A percentile compares a stretch with the other conserved stretches of the same genome.
Evolutionary conservation across 2,888 invertebrate species (phyloP).

Genomic region (Pseudococcus longispinus): DNA sequence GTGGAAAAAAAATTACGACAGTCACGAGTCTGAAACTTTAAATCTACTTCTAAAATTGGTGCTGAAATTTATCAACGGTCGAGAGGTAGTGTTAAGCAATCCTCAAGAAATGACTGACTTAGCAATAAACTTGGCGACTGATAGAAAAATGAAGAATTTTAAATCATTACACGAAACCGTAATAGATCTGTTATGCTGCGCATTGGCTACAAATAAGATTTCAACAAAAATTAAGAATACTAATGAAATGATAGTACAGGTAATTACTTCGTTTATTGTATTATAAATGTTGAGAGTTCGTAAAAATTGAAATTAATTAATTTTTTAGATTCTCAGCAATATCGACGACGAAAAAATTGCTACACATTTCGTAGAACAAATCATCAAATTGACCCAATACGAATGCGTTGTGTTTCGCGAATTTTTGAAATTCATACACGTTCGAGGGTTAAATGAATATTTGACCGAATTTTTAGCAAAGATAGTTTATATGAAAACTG

Average conservation of each 20-base stretch:
- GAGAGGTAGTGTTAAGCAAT: not conserved
- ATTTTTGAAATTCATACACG: not conserved
- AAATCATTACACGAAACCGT: not conserved
- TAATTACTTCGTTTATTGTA: not conserved
- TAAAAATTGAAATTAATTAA: not conserved
- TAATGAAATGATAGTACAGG: slow-evolving; percentile 14
- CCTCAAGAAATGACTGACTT: slow-evolving; percentile 38
- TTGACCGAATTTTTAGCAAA: slow-evolving; percentile 24
- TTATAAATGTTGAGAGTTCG: not conserved
- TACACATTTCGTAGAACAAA: slow-evolving; percentile 26
- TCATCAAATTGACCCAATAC: not conserved
- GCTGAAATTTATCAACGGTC: slow-evolving; percentile 1
- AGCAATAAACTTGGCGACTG: not conserved
- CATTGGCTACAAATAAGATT: not conserved
- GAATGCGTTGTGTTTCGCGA: slow-evolving; percentile 43
- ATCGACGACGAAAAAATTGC: slow-evolving; percentile 24
- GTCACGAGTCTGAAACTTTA: not conserved
- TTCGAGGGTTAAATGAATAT: not conserved
- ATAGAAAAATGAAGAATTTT: slow-evolving; percentile 1
- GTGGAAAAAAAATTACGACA: not conserved
- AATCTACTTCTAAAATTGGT: not conserved
- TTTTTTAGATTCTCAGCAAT: slow-evolving; percentile 20
- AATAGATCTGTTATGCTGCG: not conserved
- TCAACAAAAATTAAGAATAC: slow-evolving; percentile 32
- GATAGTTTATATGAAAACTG: slow-evolving; percentile 45